These are phyloP conservation scores for Hypena proboscidalis DNA, from an alignment of 2,888 invertebrate species.

Conservation along the genomic window DNA sequence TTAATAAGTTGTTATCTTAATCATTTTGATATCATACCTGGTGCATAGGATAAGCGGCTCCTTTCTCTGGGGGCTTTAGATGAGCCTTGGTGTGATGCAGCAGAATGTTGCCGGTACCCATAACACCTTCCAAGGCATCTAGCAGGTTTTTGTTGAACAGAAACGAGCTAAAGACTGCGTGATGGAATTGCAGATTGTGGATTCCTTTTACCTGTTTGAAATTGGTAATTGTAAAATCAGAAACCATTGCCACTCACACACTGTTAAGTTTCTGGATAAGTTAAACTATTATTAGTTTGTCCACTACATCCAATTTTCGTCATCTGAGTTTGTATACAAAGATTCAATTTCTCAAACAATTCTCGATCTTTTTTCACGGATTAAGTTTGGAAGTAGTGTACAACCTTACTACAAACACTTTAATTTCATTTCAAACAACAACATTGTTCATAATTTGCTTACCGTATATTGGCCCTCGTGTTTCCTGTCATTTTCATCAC, in stretches of 20 bases:
- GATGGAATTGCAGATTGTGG: conserved; percentile 86
- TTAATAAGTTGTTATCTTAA: too few species aligned
- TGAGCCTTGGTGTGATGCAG: conserved; percentile 87
- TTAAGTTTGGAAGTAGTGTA: too few species aligned
- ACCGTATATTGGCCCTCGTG: conserved; percentile 57
- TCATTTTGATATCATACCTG: conserved; percentile 75
- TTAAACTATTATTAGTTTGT: too few species aligned
- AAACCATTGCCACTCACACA: neutral
- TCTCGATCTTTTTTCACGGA: too few species aligned
- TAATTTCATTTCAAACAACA: too few species aligned
- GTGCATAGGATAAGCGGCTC: conserved; percentile 86
- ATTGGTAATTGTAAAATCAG: neutral
- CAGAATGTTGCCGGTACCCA: conserved; percentile 82
- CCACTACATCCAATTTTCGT: too few species aligned
- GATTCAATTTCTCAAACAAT: too few species aligned
- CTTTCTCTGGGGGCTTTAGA: conserved; percentile 84
- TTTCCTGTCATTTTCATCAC: conserved; percentile 61
- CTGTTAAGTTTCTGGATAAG: too few species aligned
- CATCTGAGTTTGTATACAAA: too few species aligned
- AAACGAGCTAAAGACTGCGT: conserved; percentile 75
- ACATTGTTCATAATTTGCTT: conserved; percentile 38
- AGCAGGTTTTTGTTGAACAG: conserved; percentile 77
- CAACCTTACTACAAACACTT: too few species aligned
- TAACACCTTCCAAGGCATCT: conserved; percentile 82
- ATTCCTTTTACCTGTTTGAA: conserved; percentile 82